These are phyloP conservation scores for Ailurus styani DNA, from an alignment of 2,113 vertebrate species.

Conservation along the genomic window DNA sequence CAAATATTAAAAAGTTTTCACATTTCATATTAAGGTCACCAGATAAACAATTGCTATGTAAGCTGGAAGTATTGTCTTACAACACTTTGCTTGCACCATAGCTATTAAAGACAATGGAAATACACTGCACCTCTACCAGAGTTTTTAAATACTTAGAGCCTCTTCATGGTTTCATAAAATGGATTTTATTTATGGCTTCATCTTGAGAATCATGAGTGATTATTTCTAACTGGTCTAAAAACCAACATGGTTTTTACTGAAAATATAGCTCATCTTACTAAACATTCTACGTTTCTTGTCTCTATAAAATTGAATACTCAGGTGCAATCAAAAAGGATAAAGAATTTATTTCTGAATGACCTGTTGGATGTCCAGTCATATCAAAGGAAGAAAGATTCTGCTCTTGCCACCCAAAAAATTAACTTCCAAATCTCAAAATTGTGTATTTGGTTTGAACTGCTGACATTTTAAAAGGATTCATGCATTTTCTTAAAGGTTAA, in stretches of 20 bases:
- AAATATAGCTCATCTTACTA: background rate
- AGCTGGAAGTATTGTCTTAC: background rate
- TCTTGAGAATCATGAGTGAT: background rate
- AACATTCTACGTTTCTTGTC: background rate
- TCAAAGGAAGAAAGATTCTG: background rate
- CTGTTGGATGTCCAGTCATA: background rate
- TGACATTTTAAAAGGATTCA: background rate
- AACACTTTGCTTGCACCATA: background rate
- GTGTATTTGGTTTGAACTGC: background rate
- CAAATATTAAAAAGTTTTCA: conserved; percentile 25
- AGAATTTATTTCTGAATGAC: background rate
- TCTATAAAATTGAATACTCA: background rate
- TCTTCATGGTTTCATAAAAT: background rate
- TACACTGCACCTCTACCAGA: background rate
- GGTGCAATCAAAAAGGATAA: background rate
- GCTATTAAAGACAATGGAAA: background rate
- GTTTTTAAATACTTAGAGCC: background rate
- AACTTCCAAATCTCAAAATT: conserved; percentile 3
- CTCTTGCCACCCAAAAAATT: background rate
- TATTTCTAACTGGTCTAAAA: conserved; percentile 31
- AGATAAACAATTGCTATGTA: background rate
- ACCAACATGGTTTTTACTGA: background rate
- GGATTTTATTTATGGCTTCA: background rate
- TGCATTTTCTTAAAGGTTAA: background rate
- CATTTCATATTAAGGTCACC: background rate